These are phyloP conservation scores for Macquaria australasica DNA, from an alignment of 2,113 vertebrate genomes.

Conservation along the genomic window DNA sequence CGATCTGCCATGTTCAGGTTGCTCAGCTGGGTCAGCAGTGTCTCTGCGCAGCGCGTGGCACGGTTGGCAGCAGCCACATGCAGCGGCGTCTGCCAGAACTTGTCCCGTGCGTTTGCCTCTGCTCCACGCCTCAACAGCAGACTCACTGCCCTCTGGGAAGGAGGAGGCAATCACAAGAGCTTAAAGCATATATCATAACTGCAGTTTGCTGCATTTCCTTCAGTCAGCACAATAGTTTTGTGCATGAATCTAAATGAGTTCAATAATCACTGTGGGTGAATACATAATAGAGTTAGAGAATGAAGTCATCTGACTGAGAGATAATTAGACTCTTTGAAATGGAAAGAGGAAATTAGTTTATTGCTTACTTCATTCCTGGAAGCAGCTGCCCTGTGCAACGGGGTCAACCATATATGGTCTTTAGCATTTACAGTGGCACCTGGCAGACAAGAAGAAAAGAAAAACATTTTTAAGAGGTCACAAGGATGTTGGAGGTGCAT, in stretches of 20 bases:
- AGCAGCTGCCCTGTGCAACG: slow-evolving; percentile 94
- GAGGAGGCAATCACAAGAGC: slow-evolving; percentile 6
- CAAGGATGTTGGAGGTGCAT: not conserved
- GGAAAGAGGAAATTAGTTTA: not conserved
- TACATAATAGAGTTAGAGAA: slow-evolving; percentile 10
- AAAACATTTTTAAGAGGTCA: not conserved
- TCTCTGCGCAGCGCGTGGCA: slow-evolving; percentile 93
- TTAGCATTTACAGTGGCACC: slow-evolving; percentile 97
- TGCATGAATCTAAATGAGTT: slow-evolving; percentile 7
- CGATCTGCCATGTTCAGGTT: slow-evolving; percentile 93
- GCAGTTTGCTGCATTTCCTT: slow-evolving; percentile 25
- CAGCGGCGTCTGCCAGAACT: slow-evolving; percentile 96
- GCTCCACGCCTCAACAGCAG: slow-evolving; percentile 94
- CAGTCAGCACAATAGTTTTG: slow-evolving; percentile 7
- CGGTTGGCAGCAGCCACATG: slow-evolving; percentile 96
- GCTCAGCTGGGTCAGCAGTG: slow-evolving; percentile 90
- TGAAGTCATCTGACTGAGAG: slow-evolving; percentile 28
- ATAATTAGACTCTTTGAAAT: slow-evolving; percentile 5
- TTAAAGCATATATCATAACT: slow-evolving; percentile 27
- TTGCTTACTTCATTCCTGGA: slow-evolving; percentile 92
- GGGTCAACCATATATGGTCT: slow-evolving; percentile 96
- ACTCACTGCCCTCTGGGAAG: slow-evolving; percentile 89
- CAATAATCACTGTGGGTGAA: not conserved
- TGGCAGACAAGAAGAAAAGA: slow-evolving; percentile 56
- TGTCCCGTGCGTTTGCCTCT: slow-evolving; percentile 94